phyloP scores from a whole-genome alignment of 2,888 invertebrate genomes.

The Eucera pruinosa region DNA sequence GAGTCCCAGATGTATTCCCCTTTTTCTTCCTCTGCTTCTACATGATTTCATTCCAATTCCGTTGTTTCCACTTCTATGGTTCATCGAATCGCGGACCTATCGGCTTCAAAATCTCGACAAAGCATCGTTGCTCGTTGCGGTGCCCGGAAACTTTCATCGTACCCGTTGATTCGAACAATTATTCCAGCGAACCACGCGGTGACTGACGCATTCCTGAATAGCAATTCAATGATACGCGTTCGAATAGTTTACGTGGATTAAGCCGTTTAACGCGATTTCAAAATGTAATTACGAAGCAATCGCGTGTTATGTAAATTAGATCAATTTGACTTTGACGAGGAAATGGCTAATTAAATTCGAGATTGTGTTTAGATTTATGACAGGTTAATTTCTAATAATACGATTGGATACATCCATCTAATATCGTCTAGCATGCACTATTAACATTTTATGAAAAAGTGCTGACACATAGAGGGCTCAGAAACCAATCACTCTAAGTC shows the following conservation, averaged over 20 bases:
- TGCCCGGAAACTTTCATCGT: background rate
- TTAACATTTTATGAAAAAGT: no score
- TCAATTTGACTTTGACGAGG: background rate
- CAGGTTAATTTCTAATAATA: background rate
- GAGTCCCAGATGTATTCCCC: no score
- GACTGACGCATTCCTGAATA: background rate
- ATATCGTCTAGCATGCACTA: no score
- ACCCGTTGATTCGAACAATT: background rate
- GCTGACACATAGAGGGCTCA: no score
- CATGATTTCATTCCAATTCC: background rate
- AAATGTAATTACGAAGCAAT: background rate
- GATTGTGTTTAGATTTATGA: constrained; percentile 1
- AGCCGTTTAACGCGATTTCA: background rate
- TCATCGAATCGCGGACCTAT: background rate
- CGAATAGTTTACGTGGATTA: background rate
- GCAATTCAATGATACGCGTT: background rate
- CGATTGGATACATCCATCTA: no score
- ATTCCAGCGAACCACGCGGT: background rate
- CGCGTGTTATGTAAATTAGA: constrained; percentile 3
- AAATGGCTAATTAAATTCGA: background rate
- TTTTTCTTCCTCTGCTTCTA: background rate
- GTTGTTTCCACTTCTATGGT: background rate
- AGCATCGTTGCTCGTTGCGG: background rate
- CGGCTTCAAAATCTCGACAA: no score
- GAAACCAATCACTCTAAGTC: no score